These are phyloP conservation scores for Drosophila sechellia DNA, from an alignment of 1,140 invertebrate genomes.

Conservation along the genomic window DNA sequence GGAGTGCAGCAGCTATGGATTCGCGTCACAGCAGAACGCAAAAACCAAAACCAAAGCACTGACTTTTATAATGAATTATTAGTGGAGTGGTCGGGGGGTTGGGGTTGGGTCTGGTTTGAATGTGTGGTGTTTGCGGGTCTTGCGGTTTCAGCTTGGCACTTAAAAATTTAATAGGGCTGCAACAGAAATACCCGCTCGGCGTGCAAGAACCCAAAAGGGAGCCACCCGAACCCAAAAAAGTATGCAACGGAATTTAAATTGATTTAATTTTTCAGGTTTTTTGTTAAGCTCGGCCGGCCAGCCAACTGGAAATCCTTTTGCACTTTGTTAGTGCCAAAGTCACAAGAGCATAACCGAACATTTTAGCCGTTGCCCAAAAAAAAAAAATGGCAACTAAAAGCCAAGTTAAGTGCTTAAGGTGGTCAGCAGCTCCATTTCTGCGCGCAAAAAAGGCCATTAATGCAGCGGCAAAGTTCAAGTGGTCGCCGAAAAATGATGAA, in stretches of 20 bases:
- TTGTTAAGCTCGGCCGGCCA: slow-evolving; percentile 17
- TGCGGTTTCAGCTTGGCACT: slow-evolving; percentile 72
- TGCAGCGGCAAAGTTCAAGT: slow-evolving; percentile 14
- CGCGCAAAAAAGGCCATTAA: slow-evolving; percentile 21
- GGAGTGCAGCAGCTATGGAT: slow-evolving; percentile 54
- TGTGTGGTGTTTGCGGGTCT: slow-evolving; percentile 77
- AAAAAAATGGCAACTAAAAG: slow-evolving; percentile 42
- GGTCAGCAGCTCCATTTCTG: slow-evolving; percentile 14
- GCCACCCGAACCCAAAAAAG: slow-evolving; percentile 18
- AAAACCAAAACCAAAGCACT: slow-evolving; percentile 80
- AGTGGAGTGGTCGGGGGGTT: slow-evolving; percentile 48
- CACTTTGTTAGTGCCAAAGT: slow-evolving; percentile 41
- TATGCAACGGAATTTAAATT: slow-evolving; percentile 69
- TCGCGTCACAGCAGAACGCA: slow-evolving; percentile 78
- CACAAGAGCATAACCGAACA: slow-evolving; percentile 36
- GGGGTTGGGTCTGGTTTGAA: slow-evolving; percentile 38
- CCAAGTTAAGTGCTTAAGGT: slow-evolving; percentile 45
- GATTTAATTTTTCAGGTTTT: slow-evolving; percentile 62
- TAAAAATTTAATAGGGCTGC: slow-evolving; percentile 79
- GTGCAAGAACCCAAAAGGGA: slow-evolving; percentile 13
- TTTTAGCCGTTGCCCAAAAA: slow-evolving; percentile 21
- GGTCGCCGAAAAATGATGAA: slow-evolving; percentile 33
- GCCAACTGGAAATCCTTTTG: slow-evolving; percentile 40
- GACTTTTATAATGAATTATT: slow-evolving; percentile 84
- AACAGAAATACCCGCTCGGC: slow-evolving; percentile 35